A percentile compares a stretch with the other conserved stretches of the same genome.
Evolutionary conservation across 1,140 invertebrate genomes (phyloP).

Genomic region (Whitmania pigra): DNA sequence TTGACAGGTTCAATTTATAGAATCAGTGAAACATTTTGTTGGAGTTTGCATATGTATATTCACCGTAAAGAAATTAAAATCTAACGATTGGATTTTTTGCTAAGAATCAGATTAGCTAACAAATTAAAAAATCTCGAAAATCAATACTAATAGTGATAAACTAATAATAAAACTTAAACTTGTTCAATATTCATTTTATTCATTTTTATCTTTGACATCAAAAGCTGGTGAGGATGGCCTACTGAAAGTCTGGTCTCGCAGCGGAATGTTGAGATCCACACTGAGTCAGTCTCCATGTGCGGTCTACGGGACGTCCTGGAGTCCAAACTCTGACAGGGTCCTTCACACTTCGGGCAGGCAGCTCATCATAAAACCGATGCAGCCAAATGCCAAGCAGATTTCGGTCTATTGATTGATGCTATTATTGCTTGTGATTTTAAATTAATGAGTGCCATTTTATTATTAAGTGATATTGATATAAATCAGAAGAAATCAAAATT

Average conservation of each 20-base stretch:
- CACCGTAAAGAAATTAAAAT: too few species aligned
- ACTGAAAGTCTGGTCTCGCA: slow-evolving; percentile 90
- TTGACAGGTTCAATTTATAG: slow-evolving; percentile 55
- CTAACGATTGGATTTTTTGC: too few species aligned
- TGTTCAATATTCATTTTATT: too few species aligned
- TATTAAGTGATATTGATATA: too few species aligned
- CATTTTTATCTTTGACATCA: slow-evolving; percentile 19
- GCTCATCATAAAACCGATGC: slow-evolving; percentile 76
- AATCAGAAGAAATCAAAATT: too few species aligned
- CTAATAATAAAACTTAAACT: too few species aligned
- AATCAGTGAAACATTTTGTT: too few species aligned
- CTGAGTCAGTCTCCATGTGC: slow-evolving; percentile 60
- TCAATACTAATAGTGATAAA: too few species aligned
- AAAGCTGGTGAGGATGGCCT: slow-evolving; percentile 89
- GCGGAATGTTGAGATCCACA: slow-evolving; percentile 82
- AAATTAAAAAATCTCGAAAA: not conserved
- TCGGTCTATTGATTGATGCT: not conserved
- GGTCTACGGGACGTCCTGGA: slow-evolving; percentile 74
- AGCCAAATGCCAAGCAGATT: slow-evolving; percentile 66
- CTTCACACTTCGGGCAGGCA: slow-evolving; percentile 69
- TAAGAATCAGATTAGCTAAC: not conserved
- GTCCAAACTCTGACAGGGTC: slow-evolving; percentile 67
- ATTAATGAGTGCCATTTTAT: too few species aligned
- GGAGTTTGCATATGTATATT: too few species aligned
- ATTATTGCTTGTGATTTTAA: too few species aligned